Evolutionary conservation across 2,797 vertebrate genomes (phyloP).

Genomic region (Scomberomorus guttatus): DNA sequence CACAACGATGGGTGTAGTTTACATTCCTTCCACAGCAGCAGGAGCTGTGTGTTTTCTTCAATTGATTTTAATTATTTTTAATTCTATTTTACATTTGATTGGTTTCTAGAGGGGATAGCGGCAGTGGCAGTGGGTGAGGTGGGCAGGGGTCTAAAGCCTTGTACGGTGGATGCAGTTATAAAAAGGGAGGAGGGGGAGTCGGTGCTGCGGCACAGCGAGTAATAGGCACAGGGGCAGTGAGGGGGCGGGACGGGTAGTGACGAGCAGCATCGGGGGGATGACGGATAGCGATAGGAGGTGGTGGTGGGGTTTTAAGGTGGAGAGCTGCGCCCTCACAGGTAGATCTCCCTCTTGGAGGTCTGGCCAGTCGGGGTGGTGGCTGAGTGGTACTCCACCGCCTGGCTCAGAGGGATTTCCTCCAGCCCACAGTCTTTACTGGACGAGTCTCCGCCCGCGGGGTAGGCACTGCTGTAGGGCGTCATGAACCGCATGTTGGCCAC

Average conservation of each 20-base stretch:
- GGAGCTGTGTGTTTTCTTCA: slow-evolving; percentile 57
- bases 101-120: slow-evolving; percentile 52
- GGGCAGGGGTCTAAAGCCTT: slow-evolving; percentile 76
- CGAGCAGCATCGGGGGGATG: slow-evolving; percentile 46
- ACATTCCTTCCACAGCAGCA: slow-evolving; percentile 82
- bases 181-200: slow-evolving; percentile 65
- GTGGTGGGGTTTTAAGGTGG: slow-evolving; percentile 30
- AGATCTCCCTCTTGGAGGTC: slow-evolving; percentile 98
- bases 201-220: slow-evolving; percentile 81
- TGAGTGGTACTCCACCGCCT: slow-evolving; percentile 94
- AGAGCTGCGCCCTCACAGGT: slow-evolving; percentile 90
- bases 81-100: slow-evolving; percentile 78
- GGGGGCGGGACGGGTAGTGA: slow-evolving; percentile 34
- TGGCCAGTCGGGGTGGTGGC: slow-evolving; percentile 93
- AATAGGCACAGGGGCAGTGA: slow-evolving; percentile 91
- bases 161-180: slow-evolving; percentile 86
- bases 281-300: not conserved
- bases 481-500: slow-evolving; percentile 97
- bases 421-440: slow-evolving; percentile 94
- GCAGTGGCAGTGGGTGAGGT: slow-evolving; percentile 45
- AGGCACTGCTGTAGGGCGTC: slow-evolving; percentile 98
- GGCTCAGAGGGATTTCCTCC: slow-evolving; percentile 98
- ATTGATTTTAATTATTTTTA: slow-evolving; percentile 36
- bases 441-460: slow-evolving; percentile 92
- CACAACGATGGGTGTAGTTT: slow-evolving; percentile 81